Conservation (phyloP, 2,113 vertebrate species). For the Indicator maculatus region DNA sequence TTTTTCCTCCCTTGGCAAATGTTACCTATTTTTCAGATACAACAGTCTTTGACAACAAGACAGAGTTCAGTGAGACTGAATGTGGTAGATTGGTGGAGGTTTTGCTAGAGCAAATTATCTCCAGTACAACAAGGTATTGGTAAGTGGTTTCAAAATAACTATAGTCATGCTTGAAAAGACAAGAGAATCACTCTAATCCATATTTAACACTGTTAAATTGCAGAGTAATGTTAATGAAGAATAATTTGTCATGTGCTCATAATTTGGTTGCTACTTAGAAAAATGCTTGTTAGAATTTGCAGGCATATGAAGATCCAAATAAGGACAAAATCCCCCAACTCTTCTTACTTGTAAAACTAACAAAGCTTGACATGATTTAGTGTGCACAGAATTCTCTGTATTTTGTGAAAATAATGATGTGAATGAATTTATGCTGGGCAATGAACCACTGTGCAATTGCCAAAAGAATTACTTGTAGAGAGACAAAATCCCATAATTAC, state of each 20-base stretch:
- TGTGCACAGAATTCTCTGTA: neutral
- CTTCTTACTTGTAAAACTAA: neutral
- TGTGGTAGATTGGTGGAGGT: neutral
- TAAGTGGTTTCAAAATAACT: conserved; percentile 7
- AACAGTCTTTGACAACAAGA: neutral
- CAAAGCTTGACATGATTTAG: neutral
- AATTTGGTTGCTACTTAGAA: neutral
- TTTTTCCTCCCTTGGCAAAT: neutral
- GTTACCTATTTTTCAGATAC: neutral
- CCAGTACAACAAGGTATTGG: neutral
- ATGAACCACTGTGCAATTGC: neutral
- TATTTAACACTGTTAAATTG: neutral
- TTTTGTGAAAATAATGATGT: neutral
- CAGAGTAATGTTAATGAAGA: neutral
- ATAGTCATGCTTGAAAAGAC: neutral
- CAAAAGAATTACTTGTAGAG: neutral
- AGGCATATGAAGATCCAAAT: neutral
- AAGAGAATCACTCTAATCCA: neutral
- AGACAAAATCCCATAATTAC: neutral
- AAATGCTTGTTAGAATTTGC: neutral
- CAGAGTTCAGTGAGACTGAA: neutral
- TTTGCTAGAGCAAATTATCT: neutral
- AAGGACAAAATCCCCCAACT: neutral
- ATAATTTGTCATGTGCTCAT: neutral
- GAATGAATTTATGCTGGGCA: neutral